Conservation (phyloP, 2,888 invertebrate species). For the Erpobdella octoculata region DNA sequence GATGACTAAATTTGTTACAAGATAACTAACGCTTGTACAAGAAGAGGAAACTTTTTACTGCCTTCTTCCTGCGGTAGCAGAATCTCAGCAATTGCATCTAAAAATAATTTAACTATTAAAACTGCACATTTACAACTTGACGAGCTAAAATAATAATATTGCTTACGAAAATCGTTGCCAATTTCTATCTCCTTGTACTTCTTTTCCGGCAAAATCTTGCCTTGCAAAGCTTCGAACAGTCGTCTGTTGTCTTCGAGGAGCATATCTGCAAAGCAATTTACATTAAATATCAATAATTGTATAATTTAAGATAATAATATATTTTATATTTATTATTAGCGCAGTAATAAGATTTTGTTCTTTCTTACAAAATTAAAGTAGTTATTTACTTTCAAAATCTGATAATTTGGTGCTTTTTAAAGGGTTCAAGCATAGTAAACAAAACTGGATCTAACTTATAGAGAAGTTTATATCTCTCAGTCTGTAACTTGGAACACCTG, state of each 20-base stretch:
- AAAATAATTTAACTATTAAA: not conserved
- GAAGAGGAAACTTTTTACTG: conserved; percentile 80
- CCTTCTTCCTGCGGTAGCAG: conserved; percentile 86
- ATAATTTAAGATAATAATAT: not conserved
- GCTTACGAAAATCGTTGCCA: conserved; percentile 58
- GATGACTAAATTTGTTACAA: not conserved
- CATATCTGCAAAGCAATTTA: conserved; percentile 4
- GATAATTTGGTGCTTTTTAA: not conserved
- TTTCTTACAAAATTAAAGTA: not conserved
- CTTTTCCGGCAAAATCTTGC: conserved; percentile 76
- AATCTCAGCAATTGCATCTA: conserved; percentile 56
- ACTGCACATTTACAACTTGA: too few relatives aligned
- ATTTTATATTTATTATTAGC: conserved; percentile 24
- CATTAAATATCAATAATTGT: not conserved
- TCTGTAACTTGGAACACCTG: conserved; percentile 64
- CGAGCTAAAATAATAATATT: not conserved
- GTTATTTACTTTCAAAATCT: not conserved
- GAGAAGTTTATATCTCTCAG: conserved; percentile 34
- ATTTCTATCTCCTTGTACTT: conserved; percentile 82
- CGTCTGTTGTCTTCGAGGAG: conserved; percentile 70
- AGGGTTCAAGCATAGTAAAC: too few relatives aligned
- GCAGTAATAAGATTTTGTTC: conserved; percentile 10
- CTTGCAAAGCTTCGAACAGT: conserved; percentile 63
- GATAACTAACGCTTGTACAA: conserved; percentile 77
- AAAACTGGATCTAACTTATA: conserved; percentile 1